Evolutionary conservation across 2,797 vertebrate genomes (phyloP), one percentile per base, ranked within the genome.

Genomic region (Acanthurus tractus): DNA sequence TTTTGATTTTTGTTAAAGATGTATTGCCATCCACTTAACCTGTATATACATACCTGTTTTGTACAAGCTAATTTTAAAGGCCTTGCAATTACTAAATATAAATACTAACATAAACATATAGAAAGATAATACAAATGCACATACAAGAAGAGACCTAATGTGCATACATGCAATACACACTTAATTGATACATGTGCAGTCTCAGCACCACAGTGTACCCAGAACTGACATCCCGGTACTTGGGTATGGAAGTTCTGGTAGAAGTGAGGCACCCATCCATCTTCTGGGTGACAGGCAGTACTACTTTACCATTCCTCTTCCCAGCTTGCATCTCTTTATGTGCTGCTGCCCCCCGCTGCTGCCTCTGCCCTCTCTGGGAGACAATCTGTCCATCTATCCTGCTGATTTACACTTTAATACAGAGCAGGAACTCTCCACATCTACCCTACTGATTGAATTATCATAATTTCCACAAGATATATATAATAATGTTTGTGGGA

Each of bases 271-370:
- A 63, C 36, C 48, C 69, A 77, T 90, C 74, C 20, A 10, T 87
- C 83, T 85, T 70, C 63, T 22, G 34, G 55, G 15, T 79, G 83
- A 87, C 79, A 84, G 67, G 61, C 69, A 55, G 79, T 46, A 61
- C 75, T 82, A 66, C 82, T 65, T 44, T 72, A 66, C 70, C 85
- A 83, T 13, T 65, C 70, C 76, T 85, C 59, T 52, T 72, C 82
- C 63, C 70, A 81, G 78, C 78, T 73, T 58, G 83, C 62, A 67
- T 40, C 82, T 61, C 75, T 64, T 73, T 66, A 75, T 54, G 61
- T 40, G 50, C 59, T 53, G 55, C 48, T 57, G 10, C 25, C 63
- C 62, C 86, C 77, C 34, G 61, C 63, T 66, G 85, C 46, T 70
- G 25, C 36, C 46, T 17, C 10, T 56, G n/a, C 20, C 34, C 25